Conservation (phyloP, 2,113 vertebrate genomes). For the Tyto alba region DNA sequence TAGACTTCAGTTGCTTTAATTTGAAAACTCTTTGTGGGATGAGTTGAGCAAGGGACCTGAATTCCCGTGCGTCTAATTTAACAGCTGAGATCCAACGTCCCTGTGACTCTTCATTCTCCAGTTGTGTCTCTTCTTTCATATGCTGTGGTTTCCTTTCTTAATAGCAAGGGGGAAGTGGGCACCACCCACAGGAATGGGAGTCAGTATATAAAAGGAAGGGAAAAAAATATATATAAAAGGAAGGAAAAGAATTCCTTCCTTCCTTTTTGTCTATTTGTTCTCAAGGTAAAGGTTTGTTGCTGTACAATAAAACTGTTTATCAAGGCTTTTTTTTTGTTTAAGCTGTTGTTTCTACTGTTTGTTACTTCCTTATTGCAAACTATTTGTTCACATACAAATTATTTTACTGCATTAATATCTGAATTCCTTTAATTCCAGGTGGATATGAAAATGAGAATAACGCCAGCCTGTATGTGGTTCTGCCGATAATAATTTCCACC, state of each 20-base stretch:
- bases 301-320: neutral
- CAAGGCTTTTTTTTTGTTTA: neutral
- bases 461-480: conserved; percentile 73
- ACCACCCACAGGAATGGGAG: neutral
- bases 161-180: neutral
- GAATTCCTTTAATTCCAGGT: conserved; percentile 69
- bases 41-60: neutral
- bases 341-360: neutral
- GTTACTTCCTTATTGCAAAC: neutral
- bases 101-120: neutral
- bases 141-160: neutral
- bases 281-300: neutral
- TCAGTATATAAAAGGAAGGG: neutral
- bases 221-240: too few relatives aligned
- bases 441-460: conserved; percentile 37
- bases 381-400: neutral
- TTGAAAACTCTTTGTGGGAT: neutral
- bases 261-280: neutral
- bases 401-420: neutral
- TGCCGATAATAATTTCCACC: conserved; percentile 82
- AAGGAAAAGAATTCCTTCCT: neutral
- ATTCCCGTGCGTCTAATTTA: neutral
- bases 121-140: neutral
- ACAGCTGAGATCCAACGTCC: neutral
- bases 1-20: neutral